phyloP scores from a whole-genome alignment of 1,140 invertebrate genomes.

The Diorhabda carinulata region DNA sequence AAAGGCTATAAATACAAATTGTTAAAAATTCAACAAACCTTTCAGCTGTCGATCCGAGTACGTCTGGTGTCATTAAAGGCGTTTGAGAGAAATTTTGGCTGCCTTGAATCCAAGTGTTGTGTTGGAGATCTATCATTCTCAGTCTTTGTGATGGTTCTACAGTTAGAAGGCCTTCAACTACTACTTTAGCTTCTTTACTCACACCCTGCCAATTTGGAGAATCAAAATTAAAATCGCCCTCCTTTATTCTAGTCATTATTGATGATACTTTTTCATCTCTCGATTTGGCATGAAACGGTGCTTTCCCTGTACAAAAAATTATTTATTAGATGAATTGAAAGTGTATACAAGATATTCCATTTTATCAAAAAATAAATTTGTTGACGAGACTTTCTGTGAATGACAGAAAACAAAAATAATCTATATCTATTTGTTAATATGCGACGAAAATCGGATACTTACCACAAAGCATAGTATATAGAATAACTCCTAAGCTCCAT shows the following conservation, averaged over 20 bases:
- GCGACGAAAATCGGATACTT: not conserved
- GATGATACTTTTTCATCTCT: conserved; percentile 67
- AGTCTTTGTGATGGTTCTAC: conserved; percentile 73
- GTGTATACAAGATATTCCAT: not conserved
- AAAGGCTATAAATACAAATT: not conserved
- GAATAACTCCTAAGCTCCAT: conserved; percentile 87
- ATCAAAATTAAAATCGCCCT: conserved; percentile 71
- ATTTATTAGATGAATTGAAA: not conserved
- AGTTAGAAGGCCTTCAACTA: conserved; percentile 73
- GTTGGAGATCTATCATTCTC: conserved; percentile 61
- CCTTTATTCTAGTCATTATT: conserved; percentile 76
- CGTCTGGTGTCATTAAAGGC: conserved; percentile 59
- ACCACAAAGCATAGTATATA: conserved; percentile 87
- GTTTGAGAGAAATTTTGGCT: conserved; percentile 47
- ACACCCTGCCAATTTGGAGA: conserved; percentile 69
- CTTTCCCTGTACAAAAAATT: conserved; percentile 46
- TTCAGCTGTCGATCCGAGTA: conserved; percentile 47
- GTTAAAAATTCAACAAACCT: conserved; percentile 29
- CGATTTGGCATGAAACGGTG: conserved; percentile 70
- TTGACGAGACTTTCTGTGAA: too few relatives aligned
- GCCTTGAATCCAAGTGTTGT: conserved; percentile 63
- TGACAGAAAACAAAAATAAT: too few relatives aligned
- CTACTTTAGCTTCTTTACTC: conserved; percentile 68
- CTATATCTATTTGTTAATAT: not conserved
- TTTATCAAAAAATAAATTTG: too few relatives aligned